A percentile compares a stretch with the other conserved stretches of the same genome.
These are phyloP conservation scores for Pholis gunnellus DNA, from an alignment of 2,113 vertebrate species.

Conservation along the genomic window DNA sequence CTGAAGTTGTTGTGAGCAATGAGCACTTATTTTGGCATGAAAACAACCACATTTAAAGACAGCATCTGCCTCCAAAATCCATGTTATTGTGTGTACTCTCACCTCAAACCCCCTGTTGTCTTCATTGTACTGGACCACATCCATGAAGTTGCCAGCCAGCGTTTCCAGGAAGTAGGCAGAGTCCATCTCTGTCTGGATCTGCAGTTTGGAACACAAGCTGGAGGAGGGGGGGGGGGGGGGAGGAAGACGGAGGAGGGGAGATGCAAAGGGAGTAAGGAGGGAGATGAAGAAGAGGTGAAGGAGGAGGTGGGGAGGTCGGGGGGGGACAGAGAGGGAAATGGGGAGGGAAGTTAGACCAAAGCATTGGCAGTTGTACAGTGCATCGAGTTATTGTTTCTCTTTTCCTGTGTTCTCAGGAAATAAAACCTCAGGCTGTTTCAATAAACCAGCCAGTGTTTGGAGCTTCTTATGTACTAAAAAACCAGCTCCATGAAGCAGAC, in stretches of 20 bases:
- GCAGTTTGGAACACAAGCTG: constrained; percentile 80
- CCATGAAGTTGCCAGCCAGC: constrained; percentile 79
- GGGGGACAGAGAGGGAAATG: neutral
- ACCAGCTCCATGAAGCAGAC: neutral
- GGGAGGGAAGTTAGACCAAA: neutral
- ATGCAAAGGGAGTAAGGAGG: neutral
- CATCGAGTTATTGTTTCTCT: neutral
- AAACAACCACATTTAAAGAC: too few relatives aligned
- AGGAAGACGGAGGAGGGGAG: neutral
- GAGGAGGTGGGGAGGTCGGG: neutral
- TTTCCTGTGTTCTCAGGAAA: neutral
- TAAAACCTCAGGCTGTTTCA: neutral
- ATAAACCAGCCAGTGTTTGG: neutral
- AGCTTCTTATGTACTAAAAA: neutral
- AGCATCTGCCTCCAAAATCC: too few relatives aligned
- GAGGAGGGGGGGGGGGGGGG: neutral
- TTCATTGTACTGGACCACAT: constrained; percentile 81
- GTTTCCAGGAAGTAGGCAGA: constrained; percentile 75
- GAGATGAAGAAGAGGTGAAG: constrained; percentile 8
- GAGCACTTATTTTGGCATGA: neutral
- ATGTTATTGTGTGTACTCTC: neutral
- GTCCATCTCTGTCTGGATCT: constrained; percentile 73
- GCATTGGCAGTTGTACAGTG: neutral
- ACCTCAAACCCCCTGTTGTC: constrained; percentile 82
- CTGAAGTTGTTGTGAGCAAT: too few relatives aligned